Evolutionary conservation across 2,888 invertebrate species (phyloP).

Genomic region (Brassicogethes aeneus): DNA sequence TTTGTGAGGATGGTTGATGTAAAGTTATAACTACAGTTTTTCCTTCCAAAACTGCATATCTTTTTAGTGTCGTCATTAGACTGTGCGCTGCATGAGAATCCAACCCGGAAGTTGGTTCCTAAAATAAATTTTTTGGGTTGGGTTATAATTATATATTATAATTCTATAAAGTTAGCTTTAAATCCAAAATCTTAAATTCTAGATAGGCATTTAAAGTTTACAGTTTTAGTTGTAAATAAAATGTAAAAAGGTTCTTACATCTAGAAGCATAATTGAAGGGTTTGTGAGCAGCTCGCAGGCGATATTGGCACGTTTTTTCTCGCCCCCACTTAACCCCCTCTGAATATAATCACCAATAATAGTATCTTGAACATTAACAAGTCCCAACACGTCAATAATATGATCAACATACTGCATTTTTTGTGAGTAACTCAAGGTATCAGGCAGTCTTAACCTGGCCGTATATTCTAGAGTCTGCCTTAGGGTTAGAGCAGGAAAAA

Average conservation of each 20-base stretch:
- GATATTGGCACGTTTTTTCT: constrained; percentile 75
- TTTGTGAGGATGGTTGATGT: constrained; percentile 77
- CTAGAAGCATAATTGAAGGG: constrained; percentile 68
- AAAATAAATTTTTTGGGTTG: constrained; percentile 11
- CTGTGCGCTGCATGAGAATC: constrained; percentile 72
- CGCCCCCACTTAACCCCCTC: constrained; percentile 71
- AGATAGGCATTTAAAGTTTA: too few relatives aligned
- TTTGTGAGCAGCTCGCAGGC: constrained; percentile 75
- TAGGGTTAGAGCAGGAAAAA: constrained; percentile 69
- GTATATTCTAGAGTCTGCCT: constrained; percentile 63
- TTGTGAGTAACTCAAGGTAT: constrained; percentile 58
- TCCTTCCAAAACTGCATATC: constrained; percentile 64
- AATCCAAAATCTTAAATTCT: too few relatives aligned
- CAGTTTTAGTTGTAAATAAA: too few relatives aligned
- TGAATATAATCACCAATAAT: constrained; percentile 68
- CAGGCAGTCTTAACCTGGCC: constrained; percentile 55
- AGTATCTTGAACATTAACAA: constrained; percentile 66
- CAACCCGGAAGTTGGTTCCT: constrained; percentile 78
- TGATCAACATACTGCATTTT: constrained; percentile 71
- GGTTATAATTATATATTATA: neutral
- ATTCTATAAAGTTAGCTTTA: neutral
- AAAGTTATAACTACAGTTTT: constrained; percentile 73
- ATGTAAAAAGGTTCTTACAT: constrained; percentile 54
- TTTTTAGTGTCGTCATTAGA: constrained; percentile 63
- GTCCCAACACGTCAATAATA: constrained; percentile 65